A percentile compares a stretch with the other conserved stretches of the same genome.
phyloP scores from a whole-genome alignment of 2,113 vertebrate species.

The Jaculus jaculus region DNA sequence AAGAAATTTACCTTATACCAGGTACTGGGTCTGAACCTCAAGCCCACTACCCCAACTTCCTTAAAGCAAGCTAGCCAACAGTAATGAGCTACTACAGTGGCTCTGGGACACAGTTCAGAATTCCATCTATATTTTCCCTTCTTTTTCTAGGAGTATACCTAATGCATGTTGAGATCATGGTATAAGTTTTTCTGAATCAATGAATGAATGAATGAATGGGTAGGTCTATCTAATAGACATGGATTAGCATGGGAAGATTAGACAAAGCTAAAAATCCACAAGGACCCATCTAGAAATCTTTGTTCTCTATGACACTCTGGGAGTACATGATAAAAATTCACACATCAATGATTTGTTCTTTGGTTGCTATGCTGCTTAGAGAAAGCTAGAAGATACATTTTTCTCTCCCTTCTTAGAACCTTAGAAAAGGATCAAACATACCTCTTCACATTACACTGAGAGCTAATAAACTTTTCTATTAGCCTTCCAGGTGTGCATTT shows the following conservation, averaged over 20 bases:
- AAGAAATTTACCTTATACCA: not conserved
- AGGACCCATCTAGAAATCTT: conserved; percentile 30
- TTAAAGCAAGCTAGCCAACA: not conserved
- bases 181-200: not conserved
- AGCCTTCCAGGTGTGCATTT: not conserved
- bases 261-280: conserved; percentile 25
- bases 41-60: not conserved
- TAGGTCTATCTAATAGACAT: not conserved
- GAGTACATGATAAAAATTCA: not conserved
- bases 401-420: conserved; percentile 5
- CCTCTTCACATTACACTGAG: conserved; percentile 7
- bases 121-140: conserved; percentile 1
- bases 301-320: not conserved
- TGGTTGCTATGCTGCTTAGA: conserved; percentile 25
- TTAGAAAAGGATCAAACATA: conserved; percentile 37
- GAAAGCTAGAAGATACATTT: not conserved
- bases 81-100: not conserved
- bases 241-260: not conserved
- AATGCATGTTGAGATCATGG: not conserved
- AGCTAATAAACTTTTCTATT: conserved; percentile 33
- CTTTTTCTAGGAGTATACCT: not conserved
- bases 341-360: not conserved
- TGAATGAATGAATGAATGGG: not conserved
- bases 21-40: not conserved
- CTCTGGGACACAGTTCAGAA: not conserved